Conservation (phyloP, 2,113 vertebrate genomes). For the Alosa alosa region DNA sequence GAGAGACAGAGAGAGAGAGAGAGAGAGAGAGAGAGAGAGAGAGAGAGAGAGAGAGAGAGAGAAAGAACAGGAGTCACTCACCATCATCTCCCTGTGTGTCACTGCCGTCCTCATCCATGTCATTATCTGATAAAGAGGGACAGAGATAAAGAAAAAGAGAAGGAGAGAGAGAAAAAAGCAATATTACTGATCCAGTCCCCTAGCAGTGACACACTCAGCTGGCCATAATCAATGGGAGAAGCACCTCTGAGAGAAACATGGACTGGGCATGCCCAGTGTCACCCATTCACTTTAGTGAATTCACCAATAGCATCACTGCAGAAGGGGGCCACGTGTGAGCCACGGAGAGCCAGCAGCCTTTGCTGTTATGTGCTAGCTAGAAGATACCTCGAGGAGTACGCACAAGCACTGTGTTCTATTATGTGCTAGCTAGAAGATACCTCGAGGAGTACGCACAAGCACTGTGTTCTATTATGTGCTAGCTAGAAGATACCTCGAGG, state of each 20-base stretch:
- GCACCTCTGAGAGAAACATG: not conserved
- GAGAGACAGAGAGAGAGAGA: not conserved
- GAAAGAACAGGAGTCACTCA: constrained; percentile 59
- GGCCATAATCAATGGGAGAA: not conserved
- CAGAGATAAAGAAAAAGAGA: not conserved
- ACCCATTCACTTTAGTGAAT: not conserved
- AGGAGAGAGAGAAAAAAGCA: not conserved
- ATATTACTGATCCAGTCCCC: not conserved
- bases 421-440: not conserved
- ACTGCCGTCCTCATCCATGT: constrained; percentile 57
- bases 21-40: not conserved
- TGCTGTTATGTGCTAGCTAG: not conserved
- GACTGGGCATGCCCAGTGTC: not conserved
- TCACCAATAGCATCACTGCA: not conserved
- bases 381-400: not conserved
- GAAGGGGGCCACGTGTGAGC: not conserved
- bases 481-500: not conserved
- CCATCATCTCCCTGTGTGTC: constrained; percentile 63
- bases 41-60: not conserved
- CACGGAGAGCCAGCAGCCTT: not conserved
- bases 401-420: not conserved
- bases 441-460: not conserved
- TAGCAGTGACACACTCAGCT: not conserved
- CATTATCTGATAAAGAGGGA: constrained; percentile 60
- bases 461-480: not conserved